Evolutionary conservation across 2,797 vertebrate genomes (phyloP).

Genomic region (Eospalax fontanierii): DNA sequence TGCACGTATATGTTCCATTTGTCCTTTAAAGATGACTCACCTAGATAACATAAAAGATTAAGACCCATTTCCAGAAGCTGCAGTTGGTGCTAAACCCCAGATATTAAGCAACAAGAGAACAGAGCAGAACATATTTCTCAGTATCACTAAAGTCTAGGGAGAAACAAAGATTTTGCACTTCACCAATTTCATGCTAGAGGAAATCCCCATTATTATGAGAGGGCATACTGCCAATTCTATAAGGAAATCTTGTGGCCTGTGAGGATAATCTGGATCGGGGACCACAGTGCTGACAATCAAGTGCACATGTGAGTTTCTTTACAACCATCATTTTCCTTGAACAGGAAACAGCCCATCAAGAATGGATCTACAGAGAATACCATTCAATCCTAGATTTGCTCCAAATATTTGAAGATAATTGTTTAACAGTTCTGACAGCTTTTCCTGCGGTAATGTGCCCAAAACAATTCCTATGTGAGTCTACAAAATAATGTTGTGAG

Average conservation of each 20-base stretch:
- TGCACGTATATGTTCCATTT: not conserved
- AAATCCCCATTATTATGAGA: not conserved
- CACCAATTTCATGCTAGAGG: not conserved
- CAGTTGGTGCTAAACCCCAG: not conserved
- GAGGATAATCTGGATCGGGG: not conserved
- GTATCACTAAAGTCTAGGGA: not conserved
- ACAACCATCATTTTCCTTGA: slow-evolving; percentile 8
- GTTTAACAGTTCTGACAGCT: slow-evolving; percentile 47
- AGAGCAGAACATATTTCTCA: not conserved
- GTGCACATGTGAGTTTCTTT: not conserved
- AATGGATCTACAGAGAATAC: not conserved
- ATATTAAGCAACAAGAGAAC: not conserved
- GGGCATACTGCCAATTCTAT: not conserved
- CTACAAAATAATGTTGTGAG: slow-evolving; percentile 10
- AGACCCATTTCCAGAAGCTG: slow-evolving; percentile 36
- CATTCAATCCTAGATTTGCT: slow-evolving; percentile 9
- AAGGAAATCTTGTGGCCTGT: slow-evolving; percentile 2
- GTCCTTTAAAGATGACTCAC: not conserved
- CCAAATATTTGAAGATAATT: slow-evolving; percentile 13
- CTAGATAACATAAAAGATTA: not conserved
- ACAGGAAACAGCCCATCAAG: not conserved
- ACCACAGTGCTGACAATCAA: not conserved
- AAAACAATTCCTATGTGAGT: slow-evolving; percentile 7
- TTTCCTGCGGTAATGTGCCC: slow-evolving; percentile 2
- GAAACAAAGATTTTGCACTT: not conserved